phyloP scores from a whole-genome alignment of 1,140 invertebrate species.

The Zelostemma sp. region DNA sequence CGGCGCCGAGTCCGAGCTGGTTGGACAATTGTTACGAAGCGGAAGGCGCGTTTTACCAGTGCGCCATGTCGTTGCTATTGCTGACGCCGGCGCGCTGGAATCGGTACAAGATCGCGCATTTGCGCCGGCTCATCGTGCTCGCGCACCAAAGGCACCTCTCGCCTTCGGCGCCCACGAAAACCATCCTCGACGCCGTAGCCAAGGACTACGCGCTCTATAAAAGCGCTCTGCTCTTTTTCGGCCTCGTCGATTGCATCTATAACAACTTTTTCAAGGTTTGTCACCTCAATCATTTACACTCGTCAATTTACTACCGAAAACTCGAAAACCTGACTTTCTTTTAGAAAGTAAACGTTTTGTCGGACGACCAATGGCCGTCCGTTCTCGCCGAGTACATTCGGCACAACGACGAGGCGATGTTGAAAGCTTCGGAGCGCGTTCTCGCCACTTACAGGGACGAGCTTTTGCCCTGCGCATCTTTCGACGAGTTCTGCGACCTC shows the following conservation, averaged over 20 bases:
- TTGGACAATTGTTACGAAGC: conserved; percentile 89
- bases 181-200: conserved; percentile 69
- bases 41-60: conserved; percentile 91
- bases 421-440: conserved; percentile 88
- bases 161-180: conserved; percentile 71
- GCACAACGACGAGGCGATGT: conserved; percentile 90
- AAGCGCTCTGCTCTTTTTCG: conserved; percentile 87
- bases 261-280: conserved; percentile 77
- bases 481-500: conserved; percentile 93
- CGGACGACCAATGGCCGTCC: conserved; percentile 87
- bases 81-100: conserved; percentile 81
- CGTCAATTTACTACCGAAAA: too few species aligned
- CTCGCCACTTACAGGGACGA: conserved; percentile 89
- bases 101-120: conserved; percentile 76
- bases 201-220: conserved; percentile 89
- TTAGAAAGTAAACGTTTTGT: conserved; percentile 80
- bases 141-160: conserved; percentile 81
- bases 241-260: conserved; percentile 83
- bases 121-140: conserved; percentile 83
- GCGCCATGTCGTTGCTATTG: conserved; percentile 83
- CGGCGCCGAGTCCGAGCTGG: conserved; percentile 72
- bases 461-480: conserved; percentile 88
- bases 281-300: conserved; percentile 12
- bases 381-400: conserved; percentile 93
- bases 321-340: too few species aligned